Base-by-base conservation (phyloP, 92 coral and sea anemone species). In the Parazoanthus atlanticus region DNA sequence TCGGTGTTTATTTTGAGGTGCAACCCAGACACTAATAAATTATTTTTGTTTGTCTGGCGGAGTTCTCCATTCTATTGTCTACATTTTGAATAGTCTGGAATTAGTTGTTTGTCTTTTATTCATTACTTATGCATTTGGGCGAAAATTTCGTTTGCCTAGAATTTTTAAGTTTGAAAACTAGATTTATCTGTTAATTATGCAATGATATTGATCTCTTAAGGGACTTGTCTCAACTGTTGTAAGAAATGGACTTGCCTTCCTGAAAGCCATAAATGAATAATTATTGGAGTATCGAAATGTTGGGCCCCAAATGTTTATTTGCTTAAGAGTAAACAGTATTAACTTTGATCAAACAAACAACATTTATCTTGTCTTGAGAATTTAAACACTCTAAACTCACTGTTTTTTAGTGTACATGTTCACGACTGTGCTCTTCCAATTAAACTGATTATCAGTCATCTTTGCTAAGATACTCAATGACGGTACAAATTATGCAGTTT, bases 11-110 rank as follows among this genome's bases (percentile, higher is more conserved):
- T 78, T 46, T 79, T 79, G 31, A 32, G 7, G 67, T 61, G 69
- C 31, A 79, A 29, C 33, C 83, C 83, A 79, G 83, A 79, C 83
- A 61, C 83, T 79, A 47, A 49, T 79, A 79, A 78, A 79, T 47
- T 47, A 79, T 79, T 79, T 79, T 52, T 30, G 16, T 66, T 82
- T 82, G 86, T 82, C 86, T 67, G 77, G 64, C 34, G 74, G 70
- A 61, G 52, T 33, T n/a, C 34, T 31, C 85, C 33, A n/a, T 69
- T 28, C 76, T 67, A 83, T 83, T 83, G 86, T 83, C 56, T 69
- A 8, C 8, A 83, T 40, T 38, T 65, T 52, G 83, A 79, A 79
- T 79, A 47, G 69, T 47, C 83, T 49, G 11, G 69, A 15, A 79
- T 47, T 23, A 61, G 3, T 17, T 47, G 83, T 38, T 77, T 77